Evolutionary conservation across 2,113 vertebrate genomes (phyloP).

Genomic region (Orcinus orca): DNA sequence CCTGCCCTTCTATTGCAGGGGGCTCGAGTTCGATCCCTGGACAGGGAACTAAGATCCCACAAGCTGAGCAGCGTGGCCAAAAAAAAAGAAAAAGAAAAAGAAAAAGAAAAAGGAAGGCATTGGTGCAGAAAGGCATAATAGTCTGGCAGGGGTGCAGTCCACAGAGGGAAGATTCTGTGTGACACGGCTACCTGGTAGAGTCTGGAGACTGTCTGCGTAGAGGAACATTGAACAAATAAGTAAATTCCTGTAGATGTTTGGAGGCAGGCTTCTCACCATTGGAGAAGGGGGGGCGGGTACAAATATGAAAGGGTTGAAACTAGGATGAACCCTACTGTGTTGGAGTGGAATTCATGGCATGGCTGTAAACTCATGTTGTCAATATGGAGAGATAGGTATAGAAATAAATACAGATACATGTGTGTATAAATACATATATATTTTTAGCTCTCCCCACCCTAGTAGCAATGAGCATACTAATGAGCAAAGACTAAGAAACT

Average conservation of each 20-base stretch:
- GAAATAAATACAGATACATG: not conserved
- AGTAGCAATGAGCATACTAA: not conserved
- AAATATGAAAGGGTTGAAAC: not conserved
- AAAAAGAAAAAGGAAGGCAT: not conserved
- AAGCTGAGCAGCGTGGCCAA: too few species aligned
- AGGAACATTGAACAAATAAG: not conserved
- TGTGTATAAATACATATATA: not conserved
- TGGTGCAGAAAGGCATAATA: not conserved
- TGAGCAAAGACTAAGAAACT: not conserved
- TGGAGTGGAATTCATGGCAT: not conserved
- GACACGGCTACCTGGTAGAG: not conserved
- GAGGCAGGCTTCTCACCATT: not conserved
- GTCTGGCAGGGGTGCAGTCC: accelerated
- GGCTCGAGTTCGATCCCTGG: too few species aligned
- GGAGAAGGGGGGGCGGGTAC: not conserved
- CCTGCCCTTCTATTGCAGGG: too few species aligned
- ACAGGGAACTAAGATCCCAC: too few species aligned
- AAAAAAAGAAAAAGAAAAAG: too few species aligned
- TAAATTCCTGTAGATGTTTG: not conserved
- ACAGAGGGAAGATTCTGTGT: not conserved
- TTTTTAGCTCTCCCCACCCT: not conserved
- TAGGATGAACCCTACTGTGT: not conserved
- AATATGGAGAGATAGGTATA: not conserved
- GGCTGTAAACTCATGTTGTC: not conserved
- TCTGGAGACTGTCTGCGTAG: not conserved